These are phyloP conservation scores for Cairina moschata DNA, from an alignment of 2,113 vertebrate genomes.

Conservation along the genomic window DNA sequence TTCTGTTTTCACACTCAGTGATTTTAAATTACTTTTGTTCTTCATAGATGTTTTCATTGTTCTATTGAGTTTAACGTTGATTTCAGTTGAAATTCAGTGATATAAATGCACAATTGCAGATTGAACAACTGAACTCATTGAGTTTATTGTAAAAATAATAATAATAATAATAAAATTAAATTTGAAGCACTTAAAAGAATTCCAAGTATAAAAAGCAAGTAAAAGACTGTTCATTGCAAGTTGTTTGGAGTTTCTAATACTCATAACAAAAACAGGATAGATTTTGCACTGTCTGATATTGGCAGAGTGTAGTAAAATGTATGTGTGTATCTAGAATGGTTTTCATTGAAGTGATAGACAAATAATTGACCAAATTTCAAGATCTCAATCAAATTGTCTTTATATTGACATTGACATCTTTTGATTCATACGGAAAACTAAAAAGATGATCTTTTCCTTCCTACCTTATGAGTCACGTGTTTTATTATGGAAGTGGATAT, in stretches of 20 bases:
- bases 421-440: background rate
- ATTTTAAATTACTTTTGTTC: background rate
- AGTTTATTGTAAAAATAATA: background rate
- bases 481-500: background rate
- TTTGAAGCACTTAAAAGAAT: background rate
- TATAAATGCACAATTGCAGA: background rate
- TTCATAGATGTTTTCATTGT: background rate
- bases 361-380: background rate
- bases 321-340: background rate
- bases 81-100: background rate
- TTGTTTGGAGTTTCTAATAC: background rate
- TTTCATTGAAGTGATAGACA: background rate
- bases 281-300: background rate
- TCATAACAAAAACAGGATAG: background rate
- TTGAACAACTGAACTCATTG: background rate
- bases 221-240: background rate
- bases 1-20: background rate
- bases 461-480: background rate
- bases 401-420: background rate
- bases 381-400: background rate
- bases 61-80: background rate
- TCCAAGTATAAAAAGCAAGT: background rate
- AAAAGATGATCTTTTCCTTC: background rate
- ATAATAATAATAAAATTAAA: background rate
- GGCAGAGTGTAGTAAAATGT: background rate